Conservation (phyloP, 1,140 invertebrate genomes). For the Dendroctonus valens region DNA sequence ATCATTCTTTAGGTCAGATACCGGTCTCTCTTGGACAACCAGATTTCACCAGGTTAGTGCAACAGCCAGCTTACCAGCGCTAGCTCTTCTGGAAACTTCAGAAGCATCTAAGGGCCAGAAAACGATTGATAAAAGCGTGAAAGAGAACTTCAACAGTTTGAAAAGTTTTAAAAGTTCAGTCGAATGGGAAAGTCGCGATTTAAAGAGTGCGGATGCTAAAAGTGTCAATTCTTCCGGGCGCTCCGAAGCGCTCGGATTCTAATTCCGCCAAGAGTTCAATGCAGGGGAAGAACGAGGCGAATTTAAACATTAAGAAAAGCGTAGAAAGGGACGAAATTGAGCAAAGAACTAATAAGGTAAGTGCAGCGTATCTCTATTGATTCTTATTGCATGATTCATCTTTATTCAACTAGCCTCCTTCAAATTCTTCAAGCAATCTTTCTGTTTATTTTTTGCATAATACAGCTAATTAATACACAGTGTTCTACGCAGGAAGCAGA, state of each 20-base stretch:
- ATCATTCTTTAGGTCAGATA: slow-evolving; percentile 39
- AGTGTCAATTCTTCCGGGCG: background rate
- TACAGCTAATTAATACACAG: no score
- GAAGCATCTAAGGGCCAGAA: slow-evolving; percentile 35
- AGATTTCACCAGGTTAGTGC: slow-evolving; percentile 66
- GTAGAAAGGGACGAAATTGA: slow-evolving; percentile 37
- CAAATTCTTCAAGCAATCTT: no score
- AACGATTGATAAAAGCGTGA: slow-evolving; percentile 47
- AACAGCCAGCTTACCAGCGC: slow-evolving; percentile 63
- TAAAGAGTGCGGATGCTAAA: no score
- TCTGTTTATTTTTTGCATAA: no score
- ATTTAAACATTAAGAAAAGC: slow-evolving; percentile 42
- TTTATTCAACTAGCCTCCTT: no score
- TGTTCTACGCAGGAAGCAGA: slow-evolving; percentile 26
- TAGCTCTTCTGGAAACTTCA: slow-evolving; percentile 54
- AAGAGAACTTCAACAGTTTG: slow-evolving; percentile 52
- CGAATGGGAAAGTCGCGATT: slow-evolving; percentile 39
- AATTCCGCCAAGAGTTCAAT: slow-evolving; percentile 32
- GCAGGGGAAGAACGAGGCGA: slow-evolving; percentile 44
- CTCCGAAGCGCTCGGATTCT: slow-evolving; percentile 36
- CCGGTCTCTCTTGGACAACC: slow-evolving; percentile 60
- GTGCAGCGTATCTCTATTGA: background rate
- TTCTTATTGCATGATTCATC: no score
- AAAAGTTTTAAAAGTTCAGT: slow-evolving; percentile 51
- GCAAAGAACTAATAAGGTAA: slow-evolving; percentile 17